phyloP scores from a whole-genome alignment of 2,888 invertebrate genomes.

The Glaucopsyche alexis region DNA sequence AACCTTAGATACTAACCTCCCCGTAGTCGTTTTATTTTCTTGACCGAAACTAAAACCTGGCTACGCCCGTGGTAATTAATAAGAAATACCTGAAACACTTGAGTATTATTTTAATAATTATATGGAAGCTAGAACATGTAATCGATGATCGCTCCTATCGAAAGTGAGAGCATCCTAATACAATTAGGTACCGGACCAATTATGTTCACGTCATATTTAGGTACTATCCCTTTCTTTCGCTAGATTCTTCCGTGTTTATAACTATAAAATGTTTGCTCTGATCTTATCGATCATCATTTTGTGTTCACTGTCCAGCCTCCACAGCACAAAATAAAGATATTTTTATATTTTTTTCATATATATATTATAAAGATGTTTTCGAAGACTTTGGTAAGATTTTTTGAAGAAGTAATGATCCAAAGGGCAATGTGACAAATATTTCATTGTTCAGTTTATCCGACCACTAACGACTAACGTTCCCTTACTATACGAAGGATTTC shows the following conservation, averaged over 20 bases:
- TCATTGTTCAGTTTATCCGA: too few species aligned
- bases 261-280: conserved; percentile 58
- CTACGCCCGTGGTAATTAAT: too few species aligned
- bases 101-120: neutral
- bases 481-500: too few species aligned
- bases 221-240: conserved; percentile 61
- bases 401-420: neutral
- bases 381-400: conserved; percentile 55
- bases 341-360: too few species aligned
- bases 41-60: too few species aligned
- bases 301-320: conserved; percentile 43
- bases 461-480: too few species aligned
- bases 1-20: too few species aligned
- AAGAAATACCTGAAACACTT: neutral
- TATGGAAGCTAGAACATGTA: conserved; percentile 18
- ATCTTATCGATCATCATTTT: conserved; percentile 48
- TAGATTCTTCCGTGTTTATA: conserved; percentile 59
- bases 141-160: conserved; percentile 30
- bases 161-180: conserved; percentile 35
- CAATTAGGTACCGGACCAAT: conserved; percentile 37
- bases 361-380: conserved; percentile 55
- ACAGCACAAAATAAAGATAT: too few species aligned
- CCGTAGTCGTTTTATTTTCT: too few species aligned
- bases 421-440: neutral
- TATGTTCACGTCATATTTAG: conserved; percentile 42